These are phyloP conservation scores for Hofmannophila pseudospretella DNA, from an alignment of 2,888 invertebrate genomes.

Conservation along the genomic window DNA sequence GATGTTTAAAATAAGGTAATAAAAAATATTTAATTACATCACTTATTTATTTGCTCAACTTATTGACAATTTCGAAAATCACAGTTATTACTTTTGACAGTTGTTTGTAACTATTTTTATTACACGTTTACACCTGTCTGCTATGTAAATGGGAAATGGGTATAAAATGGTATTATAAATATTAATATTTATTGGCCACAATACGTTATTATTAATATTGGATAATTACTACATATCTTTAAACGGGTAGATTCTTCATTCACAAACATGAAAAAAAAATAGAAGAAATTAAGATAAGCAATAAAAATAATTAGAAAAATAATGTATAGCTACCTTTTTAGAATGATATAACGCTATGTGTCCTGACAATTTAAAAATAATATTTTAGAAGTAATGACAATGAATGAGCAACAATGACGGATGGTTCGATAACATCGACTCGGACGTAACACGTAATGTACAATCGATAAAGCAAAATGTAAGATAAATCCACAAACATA, in stretches of 20 bases:
- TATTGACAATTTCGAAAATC: slow-evolving; percentile 78
- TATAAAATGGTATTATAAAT: slow-evolving; percentile 74
- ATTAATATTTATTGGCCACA: slow-evolving; percentile 72
- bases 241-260: slow-evolving; percentile 41
- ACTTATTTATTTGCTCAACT: slow-evolving; percentile 77
- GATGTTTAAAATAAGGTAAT: no score
- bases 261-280: slow-evolving; percentile 29
- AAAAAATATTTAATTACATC: slow-evolving; percentile 55
- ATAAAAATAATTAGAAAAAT: slow-evolving; percentile 8
- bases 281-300: slow-evolving; percentile 13
- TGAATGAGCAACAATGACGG: slow-evolving; percentile 4
- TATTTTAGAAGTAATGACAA: not conserved
- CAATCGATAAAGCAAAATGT: slow-evolving; percentile 24
- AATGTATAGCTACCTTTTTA: no score
- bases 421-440: slow-evolving; percentile 21
- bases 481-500: slow-evolving; percentile 43
- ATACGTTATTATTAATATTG: slow-evolving; percentile 61
- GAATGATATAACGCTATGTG: slow-evolving; percentile 9
- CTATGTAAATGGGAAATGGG: slow-evolving; percentile 72
- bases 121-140: slow-evolving; percentile 64
- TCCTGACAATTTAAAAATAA: slow-evolving; percentile 8
- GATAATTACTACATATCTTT: slow-evolving; percentile 54
- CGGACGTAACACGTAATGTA: slow-evolving; percentile 33
- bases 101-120: slow-evolving; percentile 66
- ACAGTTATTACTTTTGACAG: slow-evolving; percentile 74